A percentile compares a stretch with the other conserved stretches of the same genome.
These are phyloP conservation scores for Deroplatys truncata DNA, from an alignment of 2,888 invertebrate genomes.

Conservation along the genomic window DNA sequence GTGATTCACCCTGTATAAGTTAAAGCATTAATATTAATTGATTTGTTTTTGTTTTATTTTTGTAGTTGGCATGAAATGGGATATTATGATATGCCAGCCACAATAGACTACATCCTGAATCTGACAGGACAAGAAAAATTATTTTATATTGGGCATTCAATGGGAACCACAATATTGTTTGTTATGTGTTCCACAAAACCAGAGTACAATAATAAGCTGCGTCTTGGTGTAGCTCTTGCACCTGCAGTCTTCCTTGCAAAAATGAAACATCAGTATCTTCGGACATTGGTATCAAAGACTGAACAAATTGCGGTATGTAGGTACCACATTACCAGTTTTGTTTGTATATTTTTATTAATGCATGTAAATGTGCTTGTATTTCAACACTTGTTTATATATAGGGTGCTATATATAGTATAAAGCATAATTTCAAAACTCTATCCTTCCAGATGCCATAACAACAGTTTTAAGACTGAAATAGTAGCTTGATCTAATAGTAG, in stretches of 20 bases:
- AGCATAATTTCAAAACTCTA: too few species aligned
- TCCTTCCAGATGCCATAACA: too few species aligned
- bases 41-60: background rate
- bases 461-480: too few species aligned
- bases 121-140: conserved; percentile 56
- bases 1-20: too few species aligned
- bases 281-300: background rate
- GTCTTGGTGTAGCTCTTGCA: conserved; percentile 14
- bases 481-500: too few species aligned
- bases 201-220: conserved; percentile 28
- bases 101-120: conserved; percentile 66
- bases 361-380: too few species aligned
- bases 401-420: too few species aligned
- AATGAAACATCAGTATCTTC: background rate
- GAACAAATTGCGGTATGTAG: background rate
- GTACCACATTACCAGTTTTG: background rate
- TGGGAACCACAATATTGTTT: conserved; percentile 33
- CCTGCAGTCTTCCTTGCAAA: conserved; percentile 17
- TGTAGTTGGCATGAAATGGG: conserved; percentile 81
- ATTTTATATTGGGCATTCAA: conserved; percentile 58
- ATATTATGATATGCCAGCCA: conserved; percentile 70
- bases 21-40: background rate
- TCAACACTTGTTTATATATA: too few species aligned
- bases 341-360: too few species aligned
- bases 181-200: conserved; percentile 33